Evolutionary conservation across 2,888 invertebrate species (phyloP), one percentile per base, ranked within the genome.

Genomic region (Nemoura dubitans): DNA sequence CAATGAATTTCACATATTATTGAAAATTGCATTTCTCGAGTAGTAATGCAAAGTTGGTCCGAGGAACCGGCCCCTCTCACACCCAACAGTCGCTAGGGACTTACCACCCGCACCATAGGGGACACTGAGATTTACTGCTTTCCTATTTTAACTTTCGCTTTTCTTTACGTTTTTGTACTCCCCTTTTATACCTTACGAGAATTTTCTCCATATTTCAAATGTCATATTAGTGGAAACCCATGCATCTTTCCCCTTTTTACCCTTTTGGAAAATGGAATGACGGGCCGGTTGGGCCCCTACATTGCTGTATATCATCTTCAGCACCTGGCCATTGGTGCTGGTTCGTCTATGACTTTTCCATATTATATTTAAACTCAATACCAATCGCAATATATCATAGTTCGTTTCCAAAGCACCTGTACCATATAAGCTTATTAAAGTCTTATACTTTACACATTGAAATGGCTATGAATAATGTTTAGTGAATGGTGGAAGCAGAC

Each of bases 131-230:
- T 84, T 84, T 84, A 84, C 84, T 84, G 84, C 84, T 84, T 84
- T 84, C 59, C 84, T 84, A 84, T 84, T 84, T 84, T 84, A 84
- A 84, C 84, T 84, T 84, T 84, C 84, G 27, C 84, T 84, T 81
- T 84, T 84, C 84, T 84, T 84, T 28, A 43, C 84, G 59, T 84
- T 84, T 76, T 84, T 76, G 59, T 84, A 84, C 84, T 59, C 59
- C 84, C 83, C 84, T 84, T 84, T 84, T 84, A 76, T 84, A 84
- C 84, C 84, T 84, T 84, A 76, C 28, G 28, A 43, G 84, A 84
- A 76, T 84, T 87, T 87, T 78, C 36, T 83, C 87, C 87, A 87
- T 87, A 87, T 87, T 87, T 87, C 87, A 87, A 86, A 87, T 77
- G 87, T 87, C 86, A 87, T 87, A 87, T 87, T 87, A 87, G 87